Conservation (phyloP, 2,797 vertebrate species). For the Melanotaenia boesemani region DNA sequence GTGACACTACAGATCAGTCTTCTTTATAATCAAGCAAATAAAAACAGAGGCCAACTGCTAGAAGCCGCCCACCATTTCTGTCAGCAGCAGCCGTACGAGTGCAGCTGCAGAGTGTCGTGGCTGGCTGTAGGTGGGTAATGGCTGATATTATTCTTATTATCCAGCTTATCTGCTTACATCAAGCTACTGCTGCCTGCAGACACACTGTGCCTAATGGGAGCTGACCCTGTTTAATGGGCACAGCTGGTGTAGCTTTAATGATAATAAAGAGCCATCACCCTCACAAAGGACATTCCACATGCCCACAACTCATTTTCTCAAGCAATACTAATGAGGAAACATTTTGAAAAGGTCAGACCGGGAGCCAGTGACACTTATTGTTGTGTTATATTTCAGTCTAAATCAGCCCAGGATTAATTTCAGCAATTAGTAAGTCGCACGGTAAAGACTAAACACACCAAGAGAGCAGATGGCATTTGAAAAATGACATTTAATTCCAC, state of each 20-base stretch:
- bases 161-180: slow-evolving; percentile 51
- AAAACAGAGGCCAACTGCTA: slow-evolving; percentile 39
- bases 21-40: slow-evolving; percentile 45
- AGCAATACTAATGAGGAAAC: slow-evolving; percentile 46
- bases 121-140: slow-evolving; percentile 59
- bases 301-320: slow-evolving; percentile 31
- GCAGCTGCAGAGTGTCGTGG: slow-evolving; percentile 44
- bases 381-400: slow-evolving; percentile 22
- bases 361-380: slow-evolving; percentile 26
- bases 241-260: slow-evolving; percentile 37
- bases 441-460: slow-evolving; percentile 23
- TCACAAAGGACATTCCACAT: slow-evolving; percentile 36
- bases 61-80: slow-evolving; percentile 56
- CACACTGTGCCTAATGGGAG: slow-evolving; percentile 60
- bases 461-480: slow-evolving; percentile 36
- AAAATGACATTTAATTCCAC: slow-evolving; percentile 54
- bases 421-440: slow-evolving; percentile 18
- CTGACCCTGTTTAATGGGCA: slow-evolving; percentile 53
- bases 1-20: slow-evolving; percentile 22
- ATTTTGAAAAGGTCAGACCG: slow-evolving; percentile 59
- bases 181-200: slow-evolving; percentile 45
- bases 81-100: slow-evolving; percentile 42
- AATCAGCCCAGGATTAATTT: slow-evolving; percentile 16
- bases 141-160: slow-evolving; percentile 77
- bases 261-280: slow-evolving; percentile 30